Percentiles rank a stretch among this genome's conserved stretches.
These are phyloP conservation scores for Lepidurus couesii DNA, from an alignment of 1,140 invertebrate species.

Conservation along the genomic window DNA sequence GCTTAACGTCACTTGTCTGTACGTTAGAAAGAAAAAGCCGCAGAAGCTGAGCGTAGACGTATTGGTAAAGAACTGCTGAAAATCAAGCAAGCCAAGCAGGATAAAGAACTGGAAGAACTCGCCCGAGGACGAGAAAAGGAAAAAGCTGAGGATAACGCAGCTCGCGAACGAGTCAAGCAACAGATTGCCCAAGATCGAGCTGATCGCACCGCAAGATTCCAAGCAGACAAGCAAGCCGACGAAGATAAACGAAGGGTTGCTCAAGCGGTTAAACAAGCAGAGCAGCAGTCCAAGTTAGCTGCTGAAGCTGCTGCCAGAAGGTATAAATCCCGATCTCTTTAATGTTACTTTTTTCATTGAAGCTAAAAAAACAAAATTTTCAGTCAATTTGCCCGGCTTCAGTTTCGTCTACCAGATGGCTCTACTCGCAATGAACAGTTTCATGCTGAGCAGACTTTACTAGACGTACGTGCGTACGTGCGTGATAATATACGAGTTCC, in stretches of 20 bases:
- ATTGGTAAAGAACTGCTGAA: constrained; percentile 63
- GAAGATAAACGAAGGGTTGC: constrained; percentile 41
- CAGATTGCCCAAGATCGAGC: constrained; percentile 66
- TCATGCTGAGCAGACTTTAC: constrained; percentile 52
- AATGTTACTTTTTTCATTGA: too few relatives aligned
- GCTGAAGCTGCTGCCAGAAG: constrained; percentile 42
- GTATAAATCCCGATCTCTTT: constrained; percentile 35
- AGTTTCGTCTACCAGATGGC: constrained; percentile 77
- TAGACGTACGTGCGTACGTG: constrained; percentile 54
- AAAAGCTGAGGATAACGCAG: constrained; percentile 59
- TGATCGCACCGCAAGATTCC: constrained; percentile 44
- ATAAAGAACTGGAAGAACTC: constrained; percentile 63
- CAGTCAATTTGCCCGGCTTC: constrained; percentile 57
- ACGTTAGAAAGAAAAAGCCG: constrained; percentile 52
- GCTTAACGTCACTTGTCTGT: constrained; percentile 26
- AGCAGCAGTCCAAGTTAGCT: constrained; percentile 40
- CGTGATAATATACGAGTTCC: constrained; percentile 47
- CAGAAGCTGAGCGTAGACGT: constrained; percentile 64
- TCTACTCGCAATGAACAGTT: constrained; percentile 59
- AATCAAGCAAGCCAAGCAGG: constrained; percentile 61
- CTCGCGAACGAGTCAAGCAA: constrained; percentile 60
- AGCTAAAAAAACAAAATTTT: constrained; percentile 25
- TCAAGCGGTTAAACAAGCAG: constrained; percentile 34
- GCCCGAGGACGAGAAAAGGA: constrained; percentile 60
- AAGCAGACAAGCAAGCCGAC: constrained; percentile 42